A percentile compares a stretch with the other conserved stretches of the same genome.
Conservation (phyloP, 64 coral and sea anemone genomes). For the Montipora foliosa region DNA sequence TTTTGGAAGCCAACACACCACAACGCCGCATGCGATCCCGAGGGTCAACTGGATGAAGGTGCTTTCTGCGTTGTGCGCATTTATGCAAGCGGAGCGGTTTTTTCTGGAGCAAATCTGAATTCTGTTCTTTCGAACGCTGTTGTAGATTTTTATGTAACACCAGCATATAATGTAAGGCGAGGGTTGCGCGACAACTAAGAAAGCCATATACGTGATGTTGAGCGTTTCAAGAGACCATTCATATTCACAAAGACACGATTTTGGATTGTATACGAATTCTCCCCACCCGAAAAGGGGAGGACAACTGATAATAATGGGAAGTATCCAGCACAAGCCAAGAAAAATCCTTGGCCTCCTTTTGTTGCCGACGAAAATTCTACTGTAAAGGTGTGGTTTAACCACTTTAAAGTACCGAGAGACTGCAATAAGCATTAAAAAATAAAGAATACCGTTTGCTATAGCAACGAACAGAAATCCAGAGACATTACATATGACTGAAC, state of each 20-base stretch:
- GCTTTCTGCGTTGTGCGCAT: slow-evolving; percentile 44
- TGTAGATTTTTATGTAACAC: slow-evolving; percentile 72
- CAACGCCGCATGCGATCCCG: slow-evolving; percentile 53
- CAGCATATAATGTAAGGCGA: slow-evolving; percentile 49
- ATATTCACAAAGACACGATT: slow-evolving; percentile 18
- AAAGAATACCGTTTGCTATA: slow-evolving; percentile 45
- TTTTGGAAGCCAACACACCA: slow-evolving; percentile 72
- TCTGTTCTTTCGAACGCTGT: slow-evolving; percentile 43
- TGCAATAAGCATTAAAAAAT: slow-evolving; percentile 36
- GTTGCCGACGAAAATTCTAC: slow-evolving; percentile 5
- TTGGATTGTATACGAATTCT: neutral
- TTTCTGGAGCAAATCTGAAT: slow-evolving; percentile 27
- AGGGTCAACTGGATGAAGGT: slow-evolving; percentile 58
- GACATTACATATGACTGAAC: slow-evolving; percentile 18
- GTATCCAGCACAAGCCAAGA: slow-evolving; percentile 23
- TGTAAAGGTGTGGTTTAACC: slow-evolving; percentile 39
- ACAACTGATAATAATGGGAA: neutral
- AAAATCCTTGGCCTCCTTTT: neutral
- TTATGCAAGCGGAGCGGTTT: neutral
- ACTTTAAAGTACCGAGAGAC: slow-evolving; percentile 70
- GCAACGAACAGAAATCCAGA: slow-evolving; percentile 10
- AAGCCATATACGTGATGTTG: slow-evolving; percentile 37
- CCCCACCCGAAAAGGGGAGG: slow-evolving; percentile 63
- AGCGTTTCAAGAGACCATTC: slow-evolving; percentile 37
- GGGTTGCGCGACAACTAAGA: slow-evolving; percentile 5